Percentiles rank a stretch among this genome's conserved stretches.
Conservation (phyloP, 1,140 invertebrate species). For the Sycobia sp. region DNA sequence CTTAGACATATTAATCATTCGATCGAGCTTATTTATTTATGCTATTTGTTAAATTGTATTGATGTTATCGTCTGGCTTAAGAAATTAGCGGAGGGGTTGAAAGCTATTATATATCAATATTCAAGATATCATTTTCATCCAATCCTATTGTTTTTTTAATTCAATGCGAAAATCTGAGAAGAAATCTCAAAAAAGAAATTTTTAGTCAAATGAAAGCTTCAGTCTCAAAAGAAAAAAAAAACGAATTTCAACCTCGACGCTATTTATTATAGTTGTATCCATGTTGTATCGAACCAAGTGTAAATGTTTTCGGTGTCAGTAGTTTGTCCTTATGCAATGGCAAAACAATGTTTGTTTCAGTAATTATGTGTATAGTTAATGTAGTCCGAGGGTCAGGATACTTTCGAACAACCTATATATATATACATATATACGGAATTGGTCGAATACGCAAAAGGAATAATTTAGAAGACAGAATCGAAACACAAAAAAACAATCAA, state of each 20-base stretch:
- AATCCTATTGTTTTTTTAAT: no score
- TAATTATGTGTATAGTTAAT: conserved; percentile 11
- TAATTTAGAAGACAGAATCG: no score
- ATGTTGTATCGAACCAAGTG: conserved; percentile 27
- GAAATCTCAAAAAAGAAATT: no score
- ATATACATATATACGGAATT: no score
- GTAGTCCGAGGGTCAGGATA: background rate
- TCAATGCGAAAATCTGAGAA: no score
- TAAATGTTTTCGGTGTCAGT: conserved; percentile 33
- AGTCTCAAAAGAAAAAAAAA: no score
- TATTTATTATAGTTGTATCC: no score
- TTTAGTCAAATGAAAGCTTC: background rate
- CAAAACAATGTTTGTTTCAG: conserved; percentile 12
- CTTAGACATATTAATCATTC: no score
- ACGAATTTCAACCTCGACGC: conserved; percentile 25
- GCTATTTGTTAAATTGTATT: conserved; percentile 27
- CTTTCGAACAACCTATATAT: conserved; percentile 11
- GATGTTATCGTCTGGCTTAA: conserved; percentile 24
- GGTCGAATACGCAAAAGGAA: no score
- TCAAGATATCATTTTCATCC: no score
- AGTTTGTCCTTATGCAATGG: conserved; percentile 27
- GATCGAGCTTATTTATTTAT: conserved; percentile 31
- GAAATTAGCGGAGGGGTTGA: conserved; percentile 10
- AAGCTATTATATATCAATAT: background rate
- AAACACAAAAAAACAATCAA: no score